Conservation (phyloP, 2,113 vertebrate species). For the pig (Sus scrofa) region T2T-Sscrofa CM000818.6:59769501-59770000, state of each 20-base stretch:
- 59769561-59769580: too few relatives aligned
- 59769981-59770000: too few relatives aligned
- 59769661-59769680: not conserved
- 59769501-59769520: too few relatives aligned
- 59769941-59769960: too few relatives aligned
- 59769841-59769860: not conserved
- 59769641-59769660: not conserved
- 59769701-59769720: not conserved
- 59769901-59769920: too few relatives aligned
- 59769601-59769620: not conserved
- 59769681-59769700: not conserved
- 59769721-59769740: not conserved
- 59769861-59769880: not conserved
- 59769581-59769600: not conserved
- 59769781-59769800: not conserved
- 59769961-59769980: too few relatives aligned
- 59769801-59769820: not conserved
- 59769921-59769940: not conserved
- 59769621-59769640: not conserved
- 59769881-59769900: not conserved
- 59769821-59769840: not conserved
- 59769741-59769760: not conserved
- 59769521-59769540: too few relatives aligned
- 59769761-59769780: not conserved
- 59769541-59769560: too few relatives aligned